Evolutionary conservation across 2,113 vertebrate species (phyloP).

Genomic region (Candoia aspera): DNA sequence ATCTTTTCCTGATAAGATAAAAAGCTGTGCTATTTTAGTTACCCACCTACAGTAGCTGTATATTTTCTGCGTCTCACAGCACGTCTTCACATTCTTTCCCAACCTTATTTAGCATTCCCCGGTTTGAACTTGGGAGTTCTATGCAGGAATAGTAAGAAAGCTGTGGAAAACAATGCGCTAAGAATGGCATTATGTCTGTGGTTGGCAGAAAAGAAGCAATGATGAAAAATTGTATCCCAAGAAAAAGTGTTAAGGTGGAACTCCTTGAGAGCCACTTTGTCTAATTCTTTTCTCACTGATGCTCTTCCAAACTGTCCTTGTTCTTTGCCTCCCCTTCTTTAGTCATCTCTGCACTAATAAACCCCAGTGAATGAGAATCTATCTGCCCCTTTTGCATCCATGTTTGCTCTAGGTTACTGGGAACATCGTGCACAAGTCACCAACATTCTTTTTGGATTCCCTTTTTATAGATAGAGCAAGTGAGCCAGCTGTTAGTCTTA

Average conservation of each 20-base stretch:
- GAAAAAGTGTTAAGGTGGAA: neutral
- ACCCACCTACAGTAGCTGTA: too few relatives aligned
- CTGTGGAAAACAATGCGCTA: too few relatives aligned
- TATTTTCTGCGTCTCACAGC: too few relatives aligned
- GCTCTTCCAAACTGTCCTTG: neutral
- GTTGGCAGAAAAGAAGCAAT: too few relatives aligned
- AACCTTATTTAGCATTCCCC: too few relatives aligned
- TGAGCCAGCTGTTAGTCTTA: conserved; percentile 87
- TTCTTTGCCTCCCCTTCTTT: neutral
- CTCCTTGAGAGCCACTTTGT: neutral
- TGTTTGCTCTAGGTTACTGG: neutral
- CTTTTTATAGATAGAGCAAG: conserved; percentile 86
- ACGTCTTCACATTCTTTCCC: too few relatives aligned
- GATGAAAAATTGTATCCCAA: too few relatives aligned
- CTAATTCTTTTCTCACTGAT: neutral
- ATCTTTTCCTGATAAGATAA: too few relatives aligned
- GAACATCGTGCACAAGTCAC: neutral
- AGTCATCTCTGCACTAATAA: neutral
- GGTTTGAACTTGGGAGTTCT: too few relatives aligned
- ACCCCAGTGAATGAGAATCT: neutral
- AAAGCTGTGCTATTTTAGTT: too few relatives aligned
- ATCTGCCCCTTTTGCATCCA: neutral
- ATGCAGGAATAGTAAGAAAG: too few relatives aligned
- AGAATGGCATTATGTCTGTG: too few relatives aligned
- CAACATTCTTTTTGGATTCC: neutral